Evolutionary conservation across 2,888 invertebrate species (phyloP), one percentile per base, ranked within the genome.

Genomic region (Caenorhabditis wallacei): DNA sequence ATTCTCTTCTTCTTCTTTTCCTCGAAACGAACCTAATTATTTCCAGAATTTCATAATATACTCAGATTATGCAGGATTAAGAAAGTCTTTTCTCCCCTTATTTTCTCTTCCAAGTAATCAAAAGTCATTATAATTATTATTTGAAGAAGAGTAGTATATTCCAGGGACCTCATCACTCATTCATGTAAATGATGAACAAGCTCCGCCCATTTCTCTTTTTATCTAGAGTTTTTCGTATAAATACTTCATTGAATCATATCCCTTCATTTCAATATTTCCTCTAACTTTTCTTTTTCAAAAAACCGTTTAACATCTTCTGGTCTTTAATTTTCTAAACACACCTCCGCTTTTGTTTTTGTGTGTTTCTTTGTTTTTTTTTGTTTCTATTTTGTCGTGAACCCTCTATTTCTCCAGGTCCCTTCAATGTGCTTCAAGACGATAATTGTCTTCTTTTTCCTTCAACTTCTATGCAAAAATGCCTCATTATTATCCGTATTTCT

Each of bases 141-240:
- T 11, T 40, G 16, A 16, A 40, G 40, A 40, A 40, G 20, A 5
- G 11, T n/a, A 30, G 40, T 22, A 35, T 35, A 59, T 53, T 57
- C 51, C 18, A 64, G 35, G 18, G 59, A 51, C 57, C 43, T 76
- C 68, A 76, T 68, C 59, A 57, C 75, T 75, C 75, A 68, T 76
- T 68, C 37, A 68, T 76, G 75, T 56, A 75, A 75, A 75, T 75
- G 64, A 75, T 75, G 75, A 66, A 35, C 57, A 66, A 57, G 61
- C 74, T 64, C 64, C 46, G 43, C 64, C 64, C 51, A 18, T 48
- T 51, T 51, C 35, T 26, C 35, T 37, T 11, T 43, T 16, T 16
- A 48, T 51, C 48, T 46, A 24, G 53, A 72, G 40, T 43, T 63
- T 61, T 68, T 20, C 48, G 40, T 40, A 57, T 70, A 43, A 70